Conservation (phyloP, 2,797 vertebrate species). For the Microtus agrestis region DNA sequence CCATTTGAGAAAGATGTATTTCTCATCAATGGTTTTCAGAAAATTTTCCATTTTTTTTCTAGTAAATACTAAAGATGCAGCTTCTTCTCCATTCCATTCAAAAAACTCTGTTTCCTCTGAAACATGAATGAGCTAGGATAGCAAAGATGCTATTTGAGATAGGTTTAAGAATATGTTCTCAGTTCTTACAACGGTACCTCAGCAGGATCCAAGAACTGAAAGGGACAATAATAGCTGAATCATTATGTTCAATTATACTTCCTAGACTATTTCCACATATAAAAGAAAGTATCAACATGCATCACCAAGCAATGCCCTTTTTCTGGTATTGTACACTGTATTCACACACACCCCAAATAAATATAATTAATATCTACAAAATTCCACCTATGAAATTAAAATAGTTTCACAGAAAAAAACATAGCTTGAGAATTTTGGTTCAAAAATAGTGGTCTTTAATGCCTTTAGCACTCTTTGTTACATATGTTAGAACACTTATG, state of each 20-base stretch:
- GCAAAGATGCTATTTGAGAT: background rate
- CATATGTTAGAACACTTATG: constrained; percentile 41
- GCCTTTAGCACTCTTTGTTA: constrained; percentile 54
- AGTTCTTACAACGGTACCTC: background rate
- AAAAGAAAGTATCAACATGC: background rate
- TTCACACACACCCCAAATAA: background rate
- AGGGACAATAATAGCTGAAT: background rate
- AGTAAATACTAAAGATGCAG: background rate
- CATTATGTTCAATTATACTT: background rate
- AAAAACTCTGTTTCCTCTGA: background rate
- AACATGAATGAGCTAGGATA: background rate
- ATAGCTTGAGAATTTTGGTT: constrained; percentile 29
- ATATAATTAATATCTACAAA: background rate
- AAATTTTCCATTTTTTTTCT: background rate
- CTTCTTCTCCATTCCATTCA: background rate
- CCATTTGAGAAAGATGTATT: background rate
- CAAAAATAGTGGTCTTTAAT: constrained; percentile 47
- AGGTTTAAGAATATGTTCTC: background rate
- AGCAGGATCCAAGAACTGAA: background rate
- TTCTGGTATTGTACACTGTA: background rate
- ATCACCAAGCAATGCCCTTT: background rate
- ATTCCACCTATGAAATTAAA: background rate
- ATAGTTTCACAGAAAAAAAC: background rate
- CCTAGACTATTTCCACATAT: background rate
- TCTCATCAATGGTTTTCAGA: background rate